Evolutionary conservation across 2,888 invertebrate genomes (phyloP), one percentile per base, ranked within the genome.

Genomic region (Nebria brevicollis): DNA sequence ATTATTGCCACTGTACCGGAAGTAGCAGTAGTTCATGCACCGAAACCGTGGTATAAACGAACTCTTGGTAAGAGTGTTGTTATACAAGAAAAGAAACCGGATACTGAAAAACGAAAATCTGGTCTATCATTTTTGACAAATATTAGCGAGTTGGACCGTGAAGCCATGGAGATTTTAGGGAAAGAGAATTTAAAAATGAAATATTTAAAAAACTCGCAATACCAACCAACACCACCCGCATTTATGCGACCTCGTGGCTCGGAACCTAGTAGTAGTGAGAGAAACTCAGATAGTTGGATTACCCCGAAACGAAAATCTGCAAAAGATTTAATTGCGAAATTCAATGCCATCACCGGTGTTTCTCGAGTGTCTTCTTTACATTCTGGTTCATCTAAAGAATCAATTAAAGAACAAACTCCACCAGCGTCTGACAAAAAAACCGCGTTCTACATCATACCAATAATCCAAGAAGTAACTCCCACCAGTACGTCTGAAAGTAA

Each of bases 61-160:
- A 89, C 90, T 85, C 85, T 88, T 82, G 82, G 84, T 43, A 84
- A 85, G 83, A 85, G 73, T 85, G 85, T 83, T 85, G 85, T 83
- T 83, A 85, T 83, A 83, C 86, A 83, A 75, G 85, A 83, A 83
- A 88, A 84, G 84, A 87, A 89, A 87, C 66, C 80, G 6, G 84
- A 88, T 80, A 88, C 90, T 1, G 90, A 89, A 70, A 92, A 92
- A 86, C 88, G 92, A 77, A 91, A 90, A 89, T 90, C 92, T 0
- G 91, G 92, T 84, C 85, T 94, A 87, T 91, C 92, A 85, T 90
- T 93, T 83, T 88, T 95, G 75, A 94, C 94, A 0, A 95, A 93
- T 86, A 95, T 95, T 84, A 95, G 95, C 86, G 95, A 95, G 87
- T 88, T 95, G 83, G 95, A 96, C 87, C 92, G 94, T 84, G 94